Evolutionary conservation across 2,888 invertebrate genomes (phyloP).

Genomic region (Protodeltote pygarga): DNA sequence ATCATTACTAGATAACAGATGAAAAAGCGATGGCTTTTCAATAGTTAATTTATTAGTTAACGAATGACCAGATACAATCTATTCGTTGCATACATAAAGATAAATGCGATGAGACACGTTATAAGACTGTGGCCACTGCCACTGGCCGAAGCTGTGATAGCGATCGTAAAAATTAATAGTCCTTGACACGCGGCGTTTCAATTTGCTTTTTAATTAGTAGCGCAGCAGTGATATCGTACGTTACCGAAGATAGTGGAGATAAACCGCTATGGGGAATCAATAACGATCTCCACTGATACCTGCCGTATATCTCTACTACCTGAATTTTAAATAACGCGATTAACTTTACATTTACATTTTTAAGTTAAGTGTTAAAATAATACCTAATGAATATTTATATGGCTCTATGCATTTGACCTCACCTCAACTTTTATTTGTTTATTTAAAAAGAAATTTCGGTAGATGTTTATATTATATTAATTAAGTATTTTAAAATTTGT

Average conservation of each 20-base stretch:
- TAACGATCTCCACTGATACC: slow-evolving; percentile 49
- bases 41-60: slow-evolving; percentile 73
- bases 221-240: slow-evolving; percentile 47
- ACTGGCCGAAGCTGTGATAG: slow-evolving; percentile 59
- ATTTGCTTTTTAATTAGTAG: slow-evolving; percentile 77
- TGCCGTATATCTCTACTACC: slow-evolving; percentile 31
- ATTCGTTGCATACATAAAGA: slow-evolving; percentile 70
- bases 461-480: background rate
- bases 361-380: slow-evolving; percentile 48
- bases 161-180: slow-evolving; percentile 80
- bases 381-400: slow-evolving; percentile 50
- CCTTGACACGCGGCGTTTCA: slow-evolving; percentile 72
- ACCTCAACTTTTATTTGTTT: slow-evolving; percentile 10
- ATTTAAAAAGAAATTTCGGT: slow-evolving; percentile 7
- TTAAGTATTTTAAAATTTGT: too few species aligned
- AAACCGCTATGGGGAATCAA: slow-evolving; percentile 55
- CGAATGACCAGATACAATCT: slow-evolving; percentile 67
- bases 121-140: slow-evolving; percentile 53
- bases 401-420: slow-evolving; percentile 15
- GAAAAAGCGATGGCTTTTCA: slow-evolving; percentile 60
- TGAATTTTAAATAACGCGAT: slow-evolving; percentile 49
- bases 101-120: slow-evolving; percentile 62
- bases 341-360: slow-evolving; percentile 49
- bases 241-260: slow-evolving; percentile 50
- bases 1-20: slow-evolving; percentile 53